Evolutionary conservation across 2,113 vertebrate genomes (phyloP), one percentile per base, ranked within the genome.

Genomic region (Telmatochromis brichardi): DNA sequence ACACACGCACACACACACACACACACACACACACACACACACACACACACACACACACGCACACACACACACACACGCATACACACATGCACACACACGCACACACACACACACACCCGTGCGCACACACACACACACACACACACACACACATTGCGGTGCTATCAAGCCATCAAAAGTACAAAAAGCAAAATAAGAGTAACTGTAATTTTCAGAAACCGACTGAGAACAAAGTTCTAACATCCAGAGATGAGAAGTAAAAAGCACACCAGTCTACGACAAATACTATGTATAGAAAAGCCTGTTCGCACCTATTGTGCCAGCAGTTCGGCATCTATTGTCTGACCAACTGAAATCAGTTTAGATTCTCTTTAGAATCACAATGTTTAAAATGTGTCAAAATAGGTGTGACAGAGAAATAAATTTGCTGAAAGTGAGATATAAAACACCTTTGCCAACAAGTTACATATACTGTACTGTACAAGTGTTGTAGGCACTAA

Each of bases 21-120:
- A 2, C 7, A 0, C 35, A 10, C 9, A 1, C 50, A 1, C 14
- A 7, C 13, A 2, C 6, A 2, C 12, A 4, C 5, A 3, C 6
- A 4, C 14, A 2, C 3, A 6, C 13, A 2, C 15, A 2, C n/a
- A 6, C 53, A 12, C 35, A 50, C 21, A 31, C 47, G 10, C 7
- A 33, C 42, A 0, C 9, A 10, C 5, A 1, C 4, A 0, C 37
- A 11, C 9, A 11, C 9, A 6, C 21, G 6, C 2, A 6, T n/a
- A 4, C 9, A 4, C 21, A 2, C 6, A 1, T 4, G 1, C 21
- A 13, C 53, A 3, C 21, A 13, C 21, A 4, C 6, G 1, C 7
- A 3, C 35, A 0, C 2, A 0, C 0, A 1, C 35, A 9, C 35
- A 0, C 8, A 1, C 3, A 0, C 33, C 1, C 50, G 0, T 4